phyloP scores from a whole-genome alignment of 2,113 vertebrate genomes.

The Thalassarche chlororhynchos region DNA sequence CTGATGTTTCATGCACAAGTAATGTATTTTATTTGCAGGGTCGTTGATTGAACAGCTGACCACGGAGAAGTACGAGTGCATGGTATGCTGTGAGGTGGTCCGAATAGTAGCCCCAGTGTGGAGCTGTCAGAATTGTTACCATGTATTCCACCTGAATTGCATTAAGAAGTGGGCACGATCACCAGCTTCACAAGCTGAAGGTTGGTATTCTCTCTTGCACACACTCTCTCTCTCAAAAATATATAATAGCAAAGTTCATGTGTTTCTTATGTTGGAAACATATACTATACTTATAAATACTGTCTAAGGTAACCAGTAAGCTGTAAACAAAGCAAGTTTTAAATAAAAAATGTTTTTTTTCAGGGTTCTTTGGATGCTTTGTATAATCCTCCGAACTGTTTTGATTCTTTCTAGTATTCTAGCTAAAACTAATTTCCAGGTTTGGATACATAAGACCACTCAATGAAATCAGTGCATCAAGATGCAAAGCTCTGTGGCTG shows the following conservation, averaged over 20 bases:
- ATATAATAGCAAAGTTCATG: not conserved
- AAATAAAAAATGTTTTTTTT: not conserved
- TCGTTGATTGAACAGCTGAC: constrained; percentile 95
- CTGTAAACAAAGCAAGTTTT: not conserved
- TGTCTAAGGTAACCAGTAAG: not conserved
- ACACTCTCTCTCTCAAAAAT: not conserved
- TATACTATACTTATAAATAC: not conserved
- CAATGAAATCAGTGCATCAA: not conserved
- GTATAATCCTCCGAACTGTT: not conserved
- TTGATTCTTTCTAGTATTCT: not conserved
- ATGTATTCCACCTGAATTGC: constrained; percentile 96
- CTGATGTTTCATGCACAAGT: not conserved
- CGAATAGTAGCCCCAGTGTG: constrained; percentile 90
- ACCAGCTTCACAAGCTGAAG: constrained; percentile 94
- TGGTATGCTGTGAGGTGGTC: constrained; percentile 97
- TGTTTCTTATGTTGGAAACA: not conserved
- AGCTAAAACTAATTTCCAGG: not conserved
- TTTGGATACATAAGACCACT: not conserved
- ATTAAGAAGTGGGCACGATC: constrained; percentile 98
- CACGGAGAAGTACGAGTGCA: constrained; percentile 96
- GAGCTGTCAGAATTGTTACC: constrained; percentile 97
- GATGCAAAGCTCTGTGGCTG: not conserved
- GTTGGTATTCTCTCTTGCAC: constrained; percentile 60
- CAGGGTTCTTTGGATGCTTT: not conserved
- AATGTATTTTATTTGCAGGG: constrained; percentile 72